These are phyloP conservation scores for Palythoa grandis DNA, from an alignment of 92 coral and sea anemone species.

Conservation along the genomic window DNA sequence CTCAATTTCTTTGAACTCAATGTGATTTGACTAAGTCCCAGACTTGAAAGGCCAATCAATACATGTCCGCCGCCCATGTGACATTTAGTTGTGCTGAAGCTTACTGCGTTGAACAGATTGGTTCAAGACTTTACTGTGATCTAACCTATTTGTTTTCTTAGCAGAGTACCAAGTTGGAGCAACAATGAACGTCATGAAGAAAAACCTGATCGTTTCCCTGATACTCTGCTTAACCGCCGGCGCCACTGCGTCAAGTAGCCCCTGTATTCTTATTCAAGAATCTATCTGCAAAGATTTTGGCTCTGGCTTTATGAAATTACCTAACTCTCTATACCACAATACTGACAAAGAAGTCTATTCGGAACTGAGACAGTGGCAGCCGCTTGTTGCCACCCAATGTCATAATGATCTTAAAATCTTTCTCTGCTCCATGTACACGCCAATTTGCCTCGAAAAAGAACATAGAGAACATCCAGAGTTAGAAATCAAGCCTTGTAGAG, in stretches of 20 bases:
- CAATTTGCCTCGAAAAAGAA: slow-evolving; percentile 65
- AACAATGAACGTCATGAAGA: slow-evolving; percentile 6
- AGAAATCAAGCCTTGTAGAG: slow-evolving; percentile 64
- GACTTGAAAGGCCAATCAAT: slow-evolving; percentile 67
- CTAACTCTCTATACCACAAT: slow-evolving; percentile 61
- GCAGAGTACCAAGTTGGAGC: not conserved
- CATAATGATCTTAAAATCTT: slow-evolving; percentile 57
- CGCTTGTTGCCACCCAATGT: slow-evolving; percentile 50
- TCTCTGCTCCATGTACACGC: slow-evolving; percentile 86
- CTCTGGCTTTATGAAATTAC: slow-evolving; percentile 59
- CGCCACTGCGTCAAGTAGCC: not conserved
- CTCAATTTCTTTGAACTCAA: slow-evolving; percentile 48
- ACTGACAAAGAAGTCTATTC: slow-evolving; percentile 21
- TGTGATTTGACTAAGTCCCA: slow-evolving; percentile 50
- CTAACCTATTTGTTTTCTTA: not conserved
- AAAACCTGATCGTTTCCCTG: not conserved
- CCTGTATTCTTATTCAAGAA: not conserved
- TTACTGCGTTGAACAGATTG: not conserved
- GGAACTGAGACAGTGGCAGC: slow-evolving; percentile 60
- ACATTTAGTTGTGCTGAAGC: slow-evolving; percentile 7
- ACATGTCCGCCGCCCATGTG: slow-evolving; percentile 53
- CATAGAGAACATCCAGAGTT: not conserved
- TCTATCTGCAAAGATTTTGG: slow-evolving; percentile 41
- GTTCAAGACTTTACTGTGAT: not conserved
- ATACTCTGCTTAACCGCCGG: not conserved